Evolutionary conservation across 2,797 vertebrate genomes (phyloP).

Genomic region (Ficedula albicollis): DNA sequence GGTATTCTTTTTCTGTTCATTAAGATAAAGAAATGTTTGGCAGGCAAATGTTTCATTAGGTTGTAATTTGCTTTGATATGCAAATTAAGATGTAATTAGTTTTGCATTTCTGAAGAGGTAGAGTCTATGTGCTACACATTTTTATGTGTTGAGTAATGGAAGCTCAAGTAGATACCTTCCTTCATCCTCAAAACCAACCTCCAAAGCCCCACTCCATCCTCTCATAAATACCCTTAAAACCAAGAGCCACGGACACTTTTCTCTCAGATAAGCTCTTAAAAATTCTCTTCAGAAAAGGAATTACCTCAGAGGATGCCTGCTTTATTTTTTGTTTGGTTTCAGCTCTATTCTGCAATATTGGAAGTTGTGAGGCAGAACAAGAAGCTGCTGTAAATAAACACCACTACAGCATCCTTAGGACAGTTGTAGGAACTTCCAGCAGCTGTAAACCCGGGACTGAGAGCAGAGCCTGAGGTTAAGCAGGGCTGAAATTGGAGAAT

Average conservation of each 20-base stretch:
- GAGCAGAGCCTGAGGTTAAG: background rate
- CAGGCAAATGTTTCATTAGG: slow-evolving; percentile 77
- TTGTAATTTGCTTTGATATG: slow-evolving; percentile 81
- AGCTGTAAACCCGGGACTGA: background rate
- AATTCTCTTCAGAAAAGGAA: background rate
- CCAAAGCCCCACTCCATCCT: background rate
- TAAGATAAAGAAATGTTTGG: slow-evolving; percentile 78
- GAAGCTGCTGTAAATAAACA: background rate
- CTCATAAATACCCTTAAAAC: background rate
- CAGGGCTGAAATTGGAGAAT: background rate
- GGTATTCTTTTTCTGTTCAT: slow-evolving; percentile 72
- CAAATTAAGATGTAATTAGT: slow-evolving; percentile 79
- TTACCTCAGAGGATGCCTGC: background rate
- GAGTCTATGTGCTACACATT: slow-evolving; percentile 64
- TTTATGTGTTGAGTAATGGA: slow-evolving; percentile 39
- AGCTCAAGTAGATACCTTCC: slow-evolving; percentile 56
- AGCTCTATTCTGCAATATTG: background rate
- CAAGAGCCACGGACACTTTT: background rate
- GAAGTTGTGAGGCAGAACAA: background rate
- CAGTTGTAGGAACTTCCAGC: background rate
- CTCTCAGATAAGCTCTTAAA: background rate
- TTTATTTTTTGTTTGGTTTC: background rate
- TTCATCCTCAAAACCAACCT: background rate
- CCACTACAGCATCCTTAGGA: background rate
- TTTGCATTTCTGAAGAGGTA: slow-evolving; percentile 76